Evolutionary conservation across 1,140 invertebrate species (phyloP).

Genomic region (Achatina immaculata): DNA sequence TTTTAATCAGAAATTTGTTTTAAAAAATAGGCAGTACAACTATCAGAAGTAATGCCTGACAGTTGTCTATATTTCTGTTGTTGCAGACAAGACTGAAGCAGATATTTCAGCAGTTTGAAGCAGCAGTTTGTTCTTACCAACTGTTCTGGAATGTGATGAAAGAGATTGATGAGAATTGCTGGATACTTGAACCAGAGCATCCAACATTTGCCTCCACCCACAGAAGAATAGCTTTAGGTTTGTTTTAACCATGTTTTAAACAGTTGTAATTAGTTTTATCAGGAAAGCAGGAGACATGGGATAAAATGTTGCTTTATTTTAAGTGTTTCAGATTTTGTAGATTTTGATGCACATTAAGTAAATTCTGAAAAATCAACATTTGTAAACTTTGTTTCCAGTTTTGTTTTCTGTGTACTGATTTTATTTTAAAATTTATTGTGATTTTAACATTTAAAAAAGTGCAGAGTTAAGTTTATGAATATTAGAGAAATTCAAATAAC

Average conservation of each 20-base stretch:
- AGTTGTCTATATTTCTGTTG: too few species aligned
- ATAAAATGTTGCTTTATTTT: not conserved
- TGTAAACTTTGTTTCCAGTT: too few species aligned
- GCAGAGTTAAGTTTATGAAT: too few species aligned
- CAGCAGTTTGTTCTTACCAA: conserved; percentile 56
- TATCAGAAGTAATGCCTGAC: too few species aligned
- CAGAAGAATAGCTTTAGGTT: conserved; percentile 72
- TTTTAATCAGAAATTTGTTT: too few species aligned
- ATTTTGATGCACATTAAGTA: not conserved
- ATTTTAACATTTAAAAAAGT: too few species aligned
- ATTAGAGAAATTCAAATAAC: too few species aligned
- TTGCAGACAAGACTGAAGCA: conserved; percentile 44
- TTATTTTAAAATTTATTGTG: too few species aligned
- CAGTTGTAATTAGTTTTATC: not conserved
- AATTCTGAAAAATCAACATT: too few species aligned
- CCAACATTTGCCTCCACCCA: conserved; percentile 62
- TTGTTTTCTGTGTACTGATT: too few species aligned
- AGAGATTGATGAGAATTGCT: conserved; percentile 68
- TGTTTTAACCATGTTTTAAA: too few species aligned
- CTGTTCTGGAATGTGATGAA: conserved; percentile 71
- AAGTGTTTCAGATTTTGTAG: not conserved
- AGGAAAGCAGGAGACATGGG: not conserved
- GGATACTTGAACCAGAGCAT: conserved; percentile 72
- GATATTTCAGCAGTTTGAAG: conserved; percentile 51
- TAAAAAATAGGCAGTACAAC: too few species aligned